Evolutionary conservation across 2,888 invertebrate species (phyloP), one percentile per base, ranked within the genome.

Genomic region (Caenorhabditis sp.): DNA sequence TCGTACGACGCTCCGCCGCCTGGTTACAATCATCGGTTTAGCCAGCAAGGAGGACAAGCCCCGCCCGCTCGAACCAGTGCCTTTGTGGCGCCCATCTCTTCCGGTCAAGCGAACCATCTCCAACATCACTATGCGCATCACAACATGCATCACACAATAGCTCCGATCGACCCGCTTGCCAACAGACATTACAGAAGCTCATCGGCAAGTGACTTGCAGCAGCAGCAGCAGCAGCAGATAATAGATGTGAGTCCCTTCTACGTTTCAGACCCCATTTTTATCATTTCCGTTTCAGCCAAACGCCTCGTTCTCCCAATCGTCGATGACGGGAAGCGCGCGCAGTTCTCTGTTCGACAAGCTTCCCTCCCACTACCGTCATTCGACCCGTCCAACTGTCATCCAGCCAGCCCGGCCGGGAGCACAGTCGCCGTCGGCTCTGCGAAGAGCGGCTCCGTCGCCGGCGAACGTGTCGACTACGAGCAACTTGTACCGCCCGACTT

Each of bases 171-270:
- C 30, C 53, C 53, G 24, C 27, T 17, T 20, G 37, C 45, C 0
- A 59, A 52, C 32, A 41, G 55, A 26, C 85, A 85, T 59, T 68
- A 78, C 39, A 66, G 85, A 20, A 84, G 84, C 17, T 76, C 73
- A n/a, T 86, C 86, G 20, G 83, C 85, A 0, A 81, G 82, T 6
- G 86, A 86, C 55, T 66, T 86, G 30, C 82, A 83, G 35, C 73
- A 76, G 22, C 32, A 52, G 15, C 66, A 66, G 22, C 45, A 45
- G 7, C 45, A 13, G 9, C 35, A 35, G 9, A n/a, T n/a, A n/a
- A n/a, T n/a, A n/a, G 52, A 52, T 32, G 70, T 52, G 24, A 59
- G 52, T 26, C 8, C n/a, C n/a, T n/a, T n/a, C n/a, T n/a, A n/a
- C n/a, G n/a, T n/a, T n/a, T n/a, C n/a, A n/a, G n/a, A n/a, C n/a